Base-by-base conservation (phyloP, 2,113 vertebrate genomes). In the Ictidomys tridecemlineatus region DNA sequence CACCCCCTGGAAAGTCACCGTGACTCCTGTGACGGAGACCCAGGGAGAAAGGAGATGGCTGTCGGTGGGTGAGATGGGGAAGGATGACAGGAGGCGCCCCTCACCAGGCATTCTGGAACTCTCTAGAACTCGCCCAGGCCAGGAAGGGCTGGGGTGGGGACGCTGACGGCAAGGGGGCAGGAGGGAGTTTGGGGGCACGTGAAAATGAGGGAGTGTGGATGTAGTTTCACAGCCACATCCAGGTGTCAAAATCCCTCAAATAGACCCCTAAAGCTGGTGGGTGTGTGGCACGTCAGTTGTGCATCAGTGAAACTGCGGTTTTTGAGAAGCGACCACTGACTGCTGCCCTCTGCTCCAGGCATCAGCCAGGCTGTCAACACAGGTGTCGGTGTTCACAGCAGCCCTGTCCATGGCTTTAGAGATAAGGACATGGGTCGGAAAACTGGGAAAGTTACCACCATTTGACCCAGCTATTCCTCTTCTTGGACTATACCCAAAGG, bases 161-260 rank as follows among this genome's bases (percentile, higher is more conserved):
- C 61, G 18, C 18, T 58, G 48, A 18, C 80, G 2, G 9, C 39
- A 12, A 16, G 13, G 32, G 24, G 28, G 26, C 45, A 11, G 53
- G 37, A 78, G 48, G 80, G 53, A 16, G 7, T 28, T 63, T 48
- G 2, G 17, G 58, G 20, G 16, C 11, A 42, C 53, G 22, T 1
- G 22, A 56, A 73, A 14, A 63, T 34, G 13, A n/a, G 45, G n/a
- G 20, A 56, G 30, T 10, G 13, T 28, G 76, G 20, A 30, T 18
- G 13, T 6, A 53, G 32, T 26, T 18, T 9, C 26, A 24, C 0
- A 12, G 8, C 22, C 32, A 14, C 3, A 4, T 24, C 18, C 7
- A 10, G 0, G 1, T 11, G 53, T 20, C 17, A 16, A 53, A 20
- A 72, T 30, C n/a, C 73, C 10, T 24, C 74, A 22, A 26, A 28